Percentiles rank a stretch among this genome's conserved stretches.
Conservation (phyloP, 2,113 vertebrate genomes). For the Lycocorax pyrrhopterus region DNA sequence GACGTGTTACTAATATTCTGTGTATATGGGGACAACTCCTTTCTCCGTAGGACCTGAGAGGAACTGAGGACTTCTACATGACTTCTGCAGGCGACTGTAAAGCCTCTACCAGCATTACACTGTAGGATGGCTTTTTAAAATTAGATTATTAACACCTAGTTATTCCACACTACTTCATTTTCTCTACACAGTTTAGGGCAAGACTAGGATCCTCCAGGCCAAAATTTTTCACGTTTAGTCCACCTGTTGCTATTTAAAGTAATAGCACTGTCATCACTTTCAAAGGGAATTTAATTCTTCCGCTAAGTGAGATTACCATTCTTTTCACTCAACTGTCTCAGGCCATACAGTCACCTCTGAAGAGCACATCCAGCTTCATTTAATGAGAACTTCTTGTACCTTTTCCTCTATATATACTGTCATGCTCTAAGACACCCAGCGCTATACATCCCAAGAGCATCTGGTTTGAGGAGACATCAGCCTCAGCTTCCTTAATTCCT, state of each 20-base stretch:
- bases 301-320: neutral
- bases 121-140: neutral
- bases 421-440: neutral
- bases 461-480: neutral
- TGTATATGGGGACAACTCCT: neutral
- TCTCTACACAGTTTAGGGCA: neutral
- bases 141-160: neutral
- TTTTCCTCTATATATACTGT: neutral
- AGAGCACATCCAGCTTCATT: neutral
- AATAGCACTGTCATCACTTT: neutral
- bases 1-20: neutral
- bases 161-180: neutral
- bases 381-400: neutral
- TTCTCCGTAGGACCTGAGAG: neutral
- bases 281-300: neutral
- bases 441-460: neutral
- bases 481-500: neutral
- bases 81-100: neutral
- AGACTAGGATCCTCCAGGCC: neutral
- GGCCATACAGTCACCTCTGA: neutral
- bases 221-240: neutral
- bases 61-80: neutral
- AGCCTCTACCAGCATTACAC: neutral
- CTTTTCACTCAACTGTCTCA: conserved; percentile 24
- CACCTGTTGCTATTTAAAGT: neutral